Evolutionary conservation across 2,888 invertebrate species (phyloP).

Genomic region (Erebia palarica): DNA sequence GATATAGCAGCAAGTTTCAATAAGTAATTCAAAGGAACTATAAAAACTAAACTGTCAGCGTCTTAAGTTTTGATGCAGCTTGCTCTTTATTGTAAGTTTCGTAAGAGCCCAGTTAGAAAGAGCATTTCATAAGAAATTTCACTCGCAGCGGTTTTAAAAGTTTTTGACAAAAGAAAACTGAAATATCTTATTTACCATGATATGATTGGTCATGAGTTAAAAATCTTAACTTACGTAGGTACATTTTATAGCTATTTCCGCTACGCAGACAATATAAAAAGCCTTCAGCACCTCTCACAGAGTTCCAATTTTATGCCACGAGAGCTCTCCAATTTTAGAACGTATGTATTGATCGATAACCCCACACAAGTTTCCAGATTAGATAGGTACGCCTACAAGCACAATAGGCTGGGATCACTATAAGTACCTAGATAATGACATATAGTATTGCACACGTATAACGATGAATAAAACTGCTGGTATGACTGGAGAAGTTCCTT

Average conservation of each 20-base stretch:
- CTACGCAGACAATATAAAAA: background rate
- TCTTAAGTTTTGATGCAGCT: too few relatives aligned
- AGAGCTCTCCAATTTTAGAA: slow-evolving; percentile 41
- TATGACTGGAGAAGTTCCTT: too few relatives aligned
- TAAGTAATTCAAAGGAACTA: too few relatives aligned
- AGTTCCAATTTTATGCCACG: slow-evolving; percentile 20
- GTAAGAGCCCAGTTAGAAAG: too few relatives aligned
- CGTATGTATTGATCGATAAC: slow-evolving; percentile 43
- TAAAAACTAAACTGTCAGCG: too few relatives aligned
- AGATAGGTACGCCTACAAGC: slow-evolving; percentile 45
- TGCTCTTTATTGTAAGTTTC: too few relatives aligned
- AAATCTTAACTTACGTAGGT: background rate
- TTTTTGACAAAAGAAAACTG: too few relatives aligned
- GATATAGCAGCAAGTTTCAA: too few relatives aligned
- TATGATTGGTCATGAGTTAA: too few relatives aligned
- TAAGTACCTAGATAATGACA: slow-evolving; percentile 26
- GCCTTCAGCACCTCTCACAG: slow-evolving; percentile 16
- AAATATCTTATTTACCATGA: too few relatives aligned
- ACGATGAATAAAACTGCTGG: background rate
- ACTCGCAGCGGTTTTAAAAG: too few relatives aligned
- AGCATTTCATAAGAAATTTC: too few relatives aligned
- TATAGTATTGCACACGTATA: slow-evolving; percentile 23
- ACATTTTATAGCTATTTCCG: background rate
- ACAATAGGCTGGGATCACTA: slow-evolving; percentile 36
- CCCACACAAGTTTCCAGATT: slow-evolving; percentile 39